Evolutionary conservation across 2,888 invertebrate genomes (phyloP).

Genomic region (Pterobdella sp.): DNA sequence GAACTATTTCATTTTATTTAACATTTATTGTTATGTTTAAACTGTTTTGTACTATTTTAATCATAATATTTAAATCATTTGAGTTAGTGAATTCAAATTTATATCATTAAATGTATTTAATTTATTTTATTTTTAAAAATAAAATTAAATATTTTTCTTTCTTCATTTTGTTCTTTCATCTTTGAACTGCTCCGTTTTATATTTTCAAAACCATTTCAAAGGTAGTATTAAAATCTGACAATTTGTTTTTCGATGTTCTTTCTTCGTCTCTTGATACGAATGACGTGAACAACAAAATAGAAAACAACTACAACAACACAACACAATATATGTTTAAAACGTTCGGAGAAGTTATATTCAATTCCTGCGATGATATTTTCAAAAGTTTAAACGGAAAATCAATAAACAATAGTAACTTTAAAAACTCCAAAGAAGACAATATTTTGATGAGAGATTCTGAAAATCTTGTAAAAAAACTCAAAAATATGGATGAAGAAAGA

Average conservation of each 20-base stretch:
- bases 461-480: background rate
- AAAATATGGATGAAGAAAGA: background rate
- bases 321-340: background rate
- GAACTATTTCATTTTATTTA: too few species aligned
- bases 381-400: background rate
- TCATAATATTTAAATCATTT: too few species aligned
- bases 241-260: slow-evolving; percentile 15
- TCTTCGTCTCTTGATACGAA: background rate
- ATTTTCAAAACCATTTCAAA: too few species aligned
- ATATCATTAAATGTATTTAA: too few species aligned
- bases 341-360: background rate
- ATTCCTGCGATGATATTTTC: background rate
- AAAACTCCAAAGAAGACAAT: background rate
- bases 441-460: background rate
- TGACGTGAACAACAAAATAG: background rate
- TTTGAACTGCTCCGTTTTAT: too few species aligned
- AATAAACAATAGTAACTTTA: background rate
- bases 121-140: too few species aligned
- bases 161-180: too few species aligned
- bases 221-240: slow-evolving; percentile 23
- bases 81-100: too few species aligned
- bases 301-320: background rate
- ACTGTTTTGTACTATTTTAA: too few species aligned
- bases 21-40: too few species aligned
- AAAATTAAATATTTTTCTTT: too few species aligned